phyloP scores from a whole-genome alignment of 2,797 vertebrate species.

The Lepilemur septentrionalis region DNA sequence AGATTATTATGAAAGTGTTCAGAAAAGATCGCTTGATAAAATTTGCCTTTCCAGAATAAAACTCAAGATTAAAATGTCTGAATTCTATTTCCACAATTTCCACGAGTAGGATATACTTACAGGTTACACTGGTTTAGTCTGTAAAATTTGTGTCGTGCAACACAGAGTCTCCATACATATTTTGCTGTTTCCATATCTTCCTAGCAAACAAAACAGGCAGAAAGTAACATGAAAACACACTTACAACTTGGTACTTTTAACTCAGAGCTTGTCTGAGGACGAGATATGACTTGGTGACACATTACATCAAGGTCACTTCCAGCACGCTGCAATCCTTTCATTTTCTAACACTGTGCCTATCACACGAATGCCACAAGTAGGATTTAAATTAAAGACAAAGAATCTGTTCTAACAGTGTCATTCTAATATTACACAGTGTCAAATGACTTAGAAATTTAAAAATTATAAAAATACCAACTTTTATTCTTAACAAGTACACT shows the following conservation, averaged over 20 bases:
- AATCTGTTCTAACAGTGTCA: not conserved
- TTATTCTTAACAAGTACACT: not conserved
- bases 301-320: not conserved
- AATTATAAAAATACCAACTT: not conserved
- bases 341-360: not conserved
- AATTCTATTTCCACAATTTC: not conserved
- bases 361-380: not conserved
- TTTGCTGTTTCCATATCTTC: conserved; percentile 99
- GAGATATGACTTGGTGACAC: not conserved
- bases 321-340: not conserved
- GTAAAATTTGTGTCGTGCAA: conserved; percentile 98
- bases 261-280: not conserved
- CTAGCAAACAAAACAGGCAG: conserved; percentile 85
- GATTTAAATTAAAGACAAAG: not conserved
- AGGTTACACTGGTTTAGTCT: conserved; percentile 96
- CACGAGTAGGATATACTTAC: conserved; percentile 88
- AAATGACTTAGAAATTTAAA: not conserved
- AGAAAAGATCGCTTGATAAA: not conserved
- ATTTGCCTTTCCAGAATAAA: not conserved
- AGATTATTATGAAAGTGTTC: not conserved
- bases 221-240: not conserved
- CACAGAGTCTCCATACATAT: conserved; percentile 98
- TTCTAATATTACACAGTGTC: not conserved
- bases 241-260: not conserved
- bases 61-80: not conserved